Conservation (phyloP, 2,113 vertebrate species). For the Xerus inauris region DNA sequence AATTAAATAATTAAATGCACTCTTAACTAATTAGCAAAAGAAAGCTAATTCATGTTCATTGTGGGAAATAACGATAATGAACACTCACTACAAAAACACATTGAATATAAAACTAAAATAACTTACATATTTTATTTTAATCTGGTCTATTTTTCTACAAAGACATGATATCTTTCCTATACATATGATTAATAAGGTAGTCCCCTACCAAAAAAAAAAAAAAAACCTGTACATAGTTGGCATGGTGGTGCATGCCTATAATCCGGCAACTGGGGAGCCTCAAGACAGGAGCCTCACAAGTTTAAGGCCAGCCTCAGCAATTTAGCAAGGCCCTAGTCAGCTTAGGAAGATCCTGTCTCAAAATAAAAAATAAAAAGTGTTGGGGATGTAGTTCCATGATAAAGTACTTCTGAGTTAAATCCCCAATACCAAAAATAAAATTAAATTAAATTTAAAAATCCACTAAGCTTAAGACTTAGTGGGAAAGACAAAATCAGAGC, state of each 20-base stretch:
- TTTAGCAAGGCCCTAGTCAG: no score
- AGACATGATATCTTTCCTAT: background rate
- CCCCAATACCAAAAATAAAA: background rate
- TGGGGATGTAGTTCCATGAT: no score
- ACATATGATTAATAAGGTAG: background rate
- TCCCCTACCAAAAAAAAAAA: background rate
- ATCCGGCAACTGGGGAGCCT: no score
- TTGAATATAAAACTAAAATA: background rate
- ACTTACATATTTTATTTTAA: conserved; percentile 26
- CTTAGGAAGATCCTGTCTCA: no score
- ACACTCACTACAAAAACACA: background rate
- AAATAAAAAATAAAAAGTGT: no score
- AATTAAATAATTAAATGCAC: background rate
- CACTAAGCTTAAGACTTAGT: background rate
- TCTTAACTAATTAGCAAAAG: background rate
- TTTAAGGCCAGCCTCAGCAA: no score
- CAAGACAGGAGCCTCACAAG: no score
- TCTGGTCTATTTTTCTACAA: background rate
- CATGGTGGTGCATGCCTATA: no score
- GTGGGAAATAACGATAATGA: background rate
- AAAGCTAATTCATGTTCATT: background rate
- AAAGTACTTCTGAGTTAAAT: no score
- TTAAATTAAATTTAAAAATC: background rate
- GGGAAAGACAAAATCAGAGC: background rate
- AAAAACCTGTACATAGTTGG: background rate